Percentiles rank a stretch among this genome's conserved stretches.
These are phyloP conservation scores for Ypsolopha sequella DNA, from an alignment of 2,888 invertebrate genomes.

Conservation along the genomic window DNA sequence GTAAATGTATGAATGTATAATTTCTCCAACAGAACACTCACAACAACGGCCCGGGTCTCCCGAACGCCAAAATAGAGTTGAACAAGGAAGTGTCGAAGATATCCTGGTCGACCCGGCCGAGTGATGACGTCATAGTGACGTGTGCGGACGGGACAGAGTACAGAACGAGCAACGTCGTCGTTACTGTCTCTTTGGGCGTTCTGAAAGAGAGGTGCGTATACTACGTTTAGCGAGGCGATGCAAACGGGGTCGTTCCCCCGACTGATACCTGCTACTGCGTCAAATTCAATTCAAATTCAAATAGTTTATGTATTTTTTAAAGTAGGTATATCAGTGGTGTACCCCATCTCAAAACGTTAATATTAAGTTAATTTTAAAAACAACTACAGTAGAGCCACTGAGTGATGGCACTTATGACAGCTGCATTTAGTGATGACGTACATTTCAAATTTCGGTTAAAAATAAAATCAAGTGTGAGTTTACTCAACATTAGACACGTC, in stretches of 20 bases:
- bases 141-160: slow-evolving; percentile 65
- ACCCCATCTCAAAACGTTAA: slow-evolving; percentile 54
- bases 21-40: slow-evolving; percentile 37
- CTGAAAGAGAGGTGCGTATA: slow-evolving; percentile 65
- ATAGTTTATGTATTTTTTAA: too few relatives aligned
- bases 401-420: too few relatives aligned
- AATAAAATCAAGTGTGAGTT: too few relatives aligned
- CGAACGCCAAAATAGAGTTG: slow-evolving; percentile 30
- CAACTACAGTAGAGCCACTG: too few relatives aligned
- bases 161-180: slow-evolving; percentile 73
- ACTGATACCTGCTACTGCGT: too few relatives aligned
- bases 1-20: neutral
- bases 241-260: too few relatives aligned
- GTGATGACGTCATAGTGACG: slow-evolving; percentile 35
- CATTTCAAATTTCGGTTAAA: too few relatives aligned
- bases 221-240: too few relatives aligned
- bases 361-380: slow-evolving; percentile 63
- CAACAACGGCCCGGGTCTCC: slow-evolving; percentile 37
- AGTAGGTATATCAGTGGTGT: too few relatives aligned
- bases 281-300: too few relatives aligned
- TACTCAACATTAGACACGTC: too few relatives aligned
- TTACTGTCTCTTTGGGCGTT: slow-evolving; percentile 78
- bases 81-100: slow-evolving; percentile 36
- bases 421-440: too few relatives aligned
- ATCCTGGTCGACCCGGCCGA: slow-evolving; percentile 26